phyloP scores from a whole-genome alignment of 2,888 invertebrate genomes.

The Epiblema foenella region DNA sequence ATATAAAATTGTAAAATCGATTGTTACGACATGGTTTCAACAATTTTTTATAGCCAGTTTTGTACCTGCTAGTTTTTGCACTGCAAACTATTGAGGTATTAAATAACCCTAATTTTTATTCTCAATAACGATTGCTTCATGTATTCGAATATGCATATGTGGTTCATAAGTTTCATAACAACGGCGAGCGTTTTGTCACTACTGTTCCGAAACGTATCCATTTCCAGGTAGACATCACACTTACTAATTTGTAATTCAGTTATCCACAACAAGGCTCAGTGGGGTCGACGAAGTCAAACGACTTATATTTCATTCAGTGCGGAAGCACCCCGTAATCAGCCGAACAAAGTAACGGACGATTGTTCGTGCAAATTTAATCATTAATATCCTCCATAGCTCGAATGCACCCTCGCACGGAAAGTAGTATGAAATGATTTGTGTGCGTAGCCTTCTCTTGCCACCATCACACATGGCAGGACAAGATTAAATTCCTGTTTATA shows the following conservation, averaged over 20 bases:
- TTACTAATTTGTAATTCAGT: conserved; percentile 39
- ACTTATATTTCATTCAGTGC: conserved; percentile 71
- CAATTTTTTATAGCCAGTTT: too few relatives aligned
- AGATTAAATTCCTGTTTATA: conserved; percentile 2
- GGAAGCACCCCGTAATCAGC: conserved; percentile 60
- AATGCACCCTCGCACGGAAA: conserved; percentile 56
- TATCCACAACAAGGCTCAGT: conserved; percentile 50
- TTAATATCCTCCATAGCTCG: conserved; percentile 52
- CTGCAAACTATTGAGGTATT: neutral
- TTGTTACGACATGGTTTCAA: neutral
- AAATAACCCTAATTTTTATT: neutral
- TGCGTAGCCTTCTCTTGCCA: conserved; percentile 44
- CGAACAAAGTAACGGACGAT: conserved; percentile 67
- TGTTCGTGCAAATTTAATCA: conserved; percentile 80
- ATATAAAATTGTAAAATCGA: neutral
- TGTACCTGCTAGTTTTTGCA: neutral
- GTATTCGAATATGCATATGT: neutral
- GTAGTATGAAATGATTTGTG: conserved; percentile 60
- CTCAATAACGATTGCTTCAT: neutral
- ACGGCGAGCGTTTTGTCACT: neutral
- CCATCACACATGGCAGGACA: conserved; percentile 18
- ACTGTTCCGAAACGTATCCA: neutral
- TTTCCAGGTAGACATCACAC: conserved; percentile 11
- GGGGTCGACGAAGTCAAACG: conserved; percentile 56
- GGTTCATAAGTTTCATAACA: neutral